Base-by-base conservation (phyloP, 2,888 invertebrate genomes). In the Lacanobia wlatinum region DNA sequence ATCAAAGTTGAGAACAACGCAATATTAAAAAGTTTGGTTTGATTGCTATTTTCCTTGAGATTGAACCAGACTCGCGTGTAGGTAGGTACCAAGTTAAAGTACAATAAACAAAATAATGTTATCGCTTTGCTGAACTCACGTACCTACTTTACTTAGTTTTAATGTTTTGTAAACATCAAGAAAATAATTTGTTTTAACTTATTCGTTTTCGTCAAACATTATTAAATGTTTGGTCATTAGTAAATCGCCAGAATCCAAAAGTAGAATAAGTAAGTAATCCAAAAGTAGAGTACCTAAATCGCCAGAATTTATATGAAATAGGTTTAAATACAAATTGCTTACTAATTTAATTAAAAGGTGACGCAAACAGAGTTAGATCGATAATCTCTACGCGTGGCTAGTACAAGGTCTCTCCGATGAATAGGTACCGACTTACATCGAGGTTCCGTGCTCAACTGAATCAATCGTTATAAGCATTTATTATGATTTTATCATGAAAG, bases 261-360 rank as follows among this genome's bases (percentile, higher is more conserved):
- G n/a, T n/a, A n/a, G n/a, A n/a, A n/a, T n/a, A n/a, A n/a, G n/a
- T n/a, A n/a, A n/a, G n/a, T n/a, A n/a, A n/a, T n/a, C n/a, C n/a
- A n/a, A n/a, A n/a, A n/a, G n/a, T n/a, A n/a, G n/a, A n/a, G n/a
- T n/a, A n/a, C n/a, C n/a, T 34, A 34, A 34, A 34, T 34, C 34
- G 34, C 34, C 34, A 34, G 12, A 14, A 43, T 43, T 43, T 12
- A 14, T 43, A 12, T 43, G 43, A 40, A 40, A 10, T 10, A 10
- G 10, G 1, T 40, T 3, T 46, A 28, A 3, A 6, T 18, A 9
- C 18, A 16, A 34, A 21, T 16, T 21, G 4, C 38, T 21, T 16
- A 34, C n/a, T 50, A 70, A 59, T 70, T 52, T 23, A 59, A 71
- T 71, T 18, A 67, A 72, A 46, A 12, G 43, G n/a, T 70, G 21